Percentiles rank a stretch among this genome's conserved stretches.
These are phyloP conservation scores for Tursiops truncatus DNA, from an alignment of 2,113 vertebrate species.

Conservation along the genomic window DNA sequence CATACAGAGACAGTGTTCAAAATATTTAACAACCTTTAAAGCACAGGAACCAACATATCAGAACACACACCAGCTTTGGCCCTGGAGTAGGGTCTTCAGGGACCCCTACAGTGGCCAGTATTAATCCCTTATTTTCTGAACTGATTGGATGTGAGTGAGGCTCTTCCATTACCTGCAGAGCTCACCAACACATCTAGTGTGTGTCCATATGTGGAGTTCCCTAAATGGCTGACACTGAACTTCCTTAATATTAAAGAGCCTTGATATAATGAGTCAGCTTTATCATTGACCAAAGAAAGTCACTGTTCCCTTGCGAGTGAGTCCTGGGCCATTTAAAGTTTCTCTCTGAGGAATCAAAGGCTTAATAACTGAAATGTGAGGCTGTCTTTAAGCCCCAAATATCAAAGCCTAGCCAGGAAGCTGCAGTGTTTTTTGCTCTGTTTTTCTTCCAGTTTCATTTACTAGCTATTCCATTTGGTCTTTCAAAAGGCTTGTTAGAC, in stretches of 20 bases:
- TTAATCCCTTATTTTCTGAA: conserved; percentile 4
- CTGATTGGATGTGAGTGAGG: not conserved
- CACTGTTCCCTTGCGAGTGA: conserved; percentile 48
- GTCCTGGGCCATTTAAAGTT: conserved; percentile 52
- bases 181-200: not conserved
- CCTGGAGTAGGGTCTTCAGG: not conserved
- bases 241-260: conserved; percentile 39
- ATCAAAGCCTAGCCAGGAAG: conserved; percentile 54
- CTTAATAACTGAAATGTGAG: conserved; percentile 59
- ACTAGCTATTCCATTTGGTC: conserved; percentile 49
- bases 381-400: conserved; percentile 58
- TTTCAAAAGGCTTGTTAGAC: conserved; percentile 65
- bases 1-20: not conserved
- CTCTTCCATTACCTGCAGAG: not conserved
- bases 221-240: conserved; percentile 38
- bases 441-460: conserved; percentile 67
- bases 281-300: conserved; percentile 42
- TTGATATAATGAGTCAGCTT: conserved; percentile 44
- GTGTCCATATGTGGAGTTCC: not conserved
- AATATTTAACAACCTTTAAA: conserved; percentile 7
- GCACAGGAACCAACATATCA: not conserved
- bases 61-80: not conserved
- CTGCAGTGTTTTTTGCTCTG: conserved; percentile 53
- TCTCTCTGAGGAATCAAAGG: conserved; percentile 51
- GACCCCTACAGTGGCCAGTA: not conserved